phyloP scores from a whole-genome alignment of 2,797 vertebrate genomes.

The Pseudomugil gertrudae region DNA sequence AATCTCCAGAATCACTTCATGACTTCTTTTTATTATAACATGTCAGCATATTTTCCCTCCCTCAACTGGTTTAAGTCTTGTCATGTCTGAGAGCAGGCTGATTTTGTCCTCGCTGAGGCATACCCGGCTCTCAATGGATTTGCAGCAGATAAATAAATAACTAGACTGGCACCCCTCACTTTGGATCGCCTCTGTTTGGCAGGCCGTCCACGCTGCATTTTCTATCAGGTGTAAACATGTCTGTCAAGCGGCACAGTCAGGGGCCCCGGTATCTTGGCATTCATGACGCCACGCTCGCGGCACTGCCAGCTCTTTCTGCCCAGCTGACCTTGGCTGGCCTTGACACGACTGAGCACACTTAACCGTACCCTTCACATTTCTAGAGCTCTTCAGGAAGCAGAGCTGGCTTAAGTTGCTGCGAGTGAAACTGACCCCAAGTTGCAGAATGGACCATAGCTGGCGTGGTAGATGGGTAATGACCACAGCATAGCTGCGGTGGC shows the following conservation, averaged over 20 bases:
- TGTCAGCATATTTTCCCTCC: slow-evolving; percentile 25
- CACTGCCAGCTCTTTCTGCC: slow-evolving; percentile 58
- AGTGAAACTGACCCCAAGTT: slow-evolving; percentile 59
- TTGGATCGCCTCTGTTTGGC: slow-evolving; percentile 74
- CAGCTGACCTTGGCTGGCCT: slow-evolving; percentile 66
- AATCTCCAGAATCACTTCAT: slow-evolving; percentile 23
- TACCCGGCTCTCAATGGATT: slow-evolving; percentile 67
- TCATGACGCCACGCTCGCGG: slow-evolving; percentile 41
- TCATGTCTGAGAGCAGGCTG: slow-evolving; percentile 59
- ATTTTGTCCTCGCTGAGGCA: slow-evolving; percentile 58
- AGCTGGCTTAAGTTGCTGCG: slow-evolving; percentile 70
- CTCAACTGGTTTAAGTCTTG: slow-evolving; percentile 54
- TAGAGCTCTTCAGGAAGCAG: slow-evolving; percentile 52
- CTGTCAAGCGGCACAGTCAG: slow-evolving; percentile 68
- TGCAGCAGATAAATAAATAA: slow-evolving; percentile 76
- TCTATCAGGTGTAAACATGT: slow-evolving; percentile 79
- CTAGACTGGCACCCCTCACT: slow-evolving; percentile 68
- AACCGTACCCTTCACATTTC: slow-evolving; percentile 50
- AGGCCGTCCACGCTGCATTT: slow-evolving; percentile 66
- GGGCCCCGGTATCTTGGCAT: slow-evolving; percentile 62
- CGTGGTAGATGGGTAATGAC: slow-evolving; percentile 45
- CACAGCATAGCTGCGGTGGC: slow-evolving; percentile 45
- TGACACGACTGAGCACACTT: slow-evolving; percentile 57
- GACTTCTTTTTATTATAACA: slow-evolving; percentile 28
- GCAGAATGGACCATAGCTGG: slow-evolving; percentile 56